Percentiles rank a stretch among this genome's conserved stretches.
These are phyloP conservation scores for Tribolium freemani DNA, from an alignment of 2,888 invertebrate genomes.

Conservation along the genomic window DNA sequence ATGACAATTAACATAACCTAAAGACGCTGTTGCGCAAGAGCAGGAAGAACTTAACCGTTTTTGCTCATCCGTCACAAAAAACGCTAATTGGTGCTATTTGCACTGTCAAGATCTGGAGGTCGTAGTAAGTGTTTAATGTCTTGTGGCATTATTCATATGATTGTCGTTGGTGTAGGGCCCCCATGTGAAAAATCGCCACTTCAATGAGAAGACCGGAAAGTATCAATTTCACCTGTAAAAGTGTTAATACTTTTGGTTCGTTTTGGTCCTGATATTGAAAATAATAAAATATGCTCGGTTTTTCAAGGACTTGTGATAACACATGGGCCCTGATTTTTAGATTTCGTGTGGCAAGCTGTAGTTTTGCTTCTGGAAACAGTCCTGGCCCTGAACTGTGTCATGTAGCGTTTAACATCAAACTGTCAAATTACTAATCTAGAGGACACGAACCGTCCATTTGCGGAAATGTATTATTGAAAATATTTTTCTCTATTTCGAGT, in stretches of 20 bases:
- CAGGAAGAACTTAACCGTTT: no score
- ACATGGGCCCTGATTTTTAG: not conserved
- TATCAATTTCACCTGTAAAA: not conserved
- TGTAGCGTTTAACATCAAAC: not conserved
- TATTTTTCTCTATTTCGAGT: constrained; percentile 1
- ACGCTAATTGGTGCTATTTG: no score
- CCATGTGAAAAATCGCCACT: no score
- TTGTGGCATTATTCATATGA: no score
- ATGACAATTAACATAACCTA: no score
- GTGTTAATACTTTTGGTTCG: constrained; percentile 4
- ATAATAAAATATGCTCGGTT: constrained; percentile 13
- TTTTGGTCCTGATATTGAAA: constrained; percentile 14
- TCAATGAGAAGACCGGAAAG: not conserved
- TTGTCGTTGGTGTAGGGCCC: no score
- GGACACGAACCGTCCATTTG: constrained; percentile 11
- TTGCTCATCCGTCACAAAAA: no score
- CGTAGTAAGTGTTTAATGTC: no score
- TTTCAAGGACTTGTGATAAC: no score
- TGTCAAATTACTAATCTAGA: constrained; percentile 2
- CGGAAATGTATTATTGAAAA: constrained; percentile 14
- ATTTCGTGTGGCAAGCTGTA: not conserved
- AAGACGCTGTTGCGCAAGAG: no score
- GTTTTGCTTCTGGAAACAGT: constrained; percentile 4
- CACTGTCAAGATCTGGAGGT: no score
- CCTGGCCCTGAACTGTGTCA: not conserved